A percentile compares a stretch with the other conserved stretches of the same genome.
Evolutionary conservation across 2,888 invertebrate genomes (phyloP).

Genomic region (Saturnia japonica): DNA sequence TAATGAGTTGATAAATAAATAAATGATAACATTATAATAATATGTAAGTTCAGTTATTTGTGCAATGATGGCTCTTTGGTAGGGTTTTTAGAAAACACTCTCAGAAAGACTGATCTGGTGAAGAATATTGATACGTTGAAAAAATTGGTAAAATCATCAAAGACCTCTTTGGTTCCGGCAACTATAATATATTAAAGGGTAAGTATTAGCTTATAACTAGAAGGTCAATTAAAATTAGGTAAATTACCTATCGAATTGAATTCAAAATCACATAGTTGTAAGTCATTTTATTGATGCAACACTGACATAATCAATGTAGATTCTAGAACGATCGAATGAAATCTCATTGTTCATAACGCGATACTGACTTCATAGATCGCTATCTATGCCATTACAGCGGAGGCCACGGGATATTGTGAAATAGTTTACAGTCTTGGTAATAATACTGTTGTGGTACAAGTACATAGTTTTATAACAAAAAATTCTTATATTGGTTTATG

Average conservation of each 20-base stretch:
- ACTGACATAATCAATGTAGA: constrained; percentile 6
- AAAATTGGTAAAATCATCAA: too few relatives aligned
- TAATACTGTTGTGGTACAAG: neutral
- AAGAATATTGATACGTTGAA: neutral
- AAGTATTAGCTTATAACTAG: too few relatives aligned
- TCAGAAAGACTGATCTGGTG: too few relatives aligned
- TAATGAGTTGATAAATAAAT: too few relatives aligned
- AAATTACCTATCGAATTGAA: neutral
- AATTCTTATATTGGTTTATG: neutral
- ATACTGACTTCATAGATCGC: constrained; percentile 7
- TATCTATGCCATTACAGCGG: neutral
- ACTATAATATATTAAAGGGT: too few relatives aligned
- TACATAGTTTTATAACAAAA: neutral
- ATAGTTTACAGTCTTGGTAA: constrained; percentile 2
- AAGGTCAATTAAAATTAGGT: neutral
- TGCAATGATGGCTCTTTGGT: neutral
- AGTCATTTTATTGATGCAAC: neutral
- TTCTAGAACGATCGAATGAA: constrained; percentile 4
- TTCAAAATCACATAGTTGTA: neutral
- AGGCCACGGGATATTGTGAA: neutral
- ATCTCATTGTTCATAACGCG: constrained; percentile 9
- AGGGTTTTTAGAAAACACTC: too few relatives aligned
- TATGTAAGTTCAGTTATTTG: neutral
- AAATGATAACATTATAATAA: neutral
- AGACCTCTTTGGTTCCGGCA: too few relatives aligned